Evolutionary conservation across 2,888 invertebrate genomes (phyloP).

Genomic region (Xanthorhoe spadicearia): DNA sequence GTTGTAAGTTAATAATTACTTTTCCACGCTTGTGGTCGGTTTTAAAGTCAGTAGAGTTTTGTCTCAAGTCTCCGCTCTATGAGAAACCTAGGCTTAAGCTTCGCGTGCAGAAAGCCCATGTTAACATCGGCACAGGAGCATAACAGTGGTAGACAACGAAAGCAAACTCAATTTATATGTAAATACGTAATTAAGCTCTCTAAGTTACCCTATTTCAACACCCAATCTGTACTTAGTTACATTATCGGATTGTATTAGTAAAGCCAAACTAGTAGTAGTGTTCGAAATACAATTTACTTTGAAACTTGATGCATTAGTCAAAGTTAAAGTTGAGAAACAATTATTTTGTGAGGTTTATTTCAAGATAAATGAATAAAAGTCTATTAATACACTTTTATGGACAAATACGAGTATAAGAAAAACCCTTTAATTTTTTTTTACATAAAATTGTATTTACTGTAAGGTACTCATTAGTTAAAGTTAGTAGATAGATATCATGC

Average conservation of each 20-base stretch:
- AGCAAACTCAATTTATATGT: slow-evolving; percentile 72
- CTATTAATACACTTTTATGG: too few species aligned
- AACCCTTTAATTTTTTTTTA: too few species aligned
- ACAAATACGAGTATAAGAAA: too few species aligned
- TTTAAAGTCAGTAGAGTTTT: too few species aligned
- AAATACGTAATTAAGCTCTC: slow-evolving; percentile 69
- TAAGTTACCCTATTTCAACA: slow-evolving; percentile 42
- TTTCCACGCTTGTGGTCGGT: too few species aligned
- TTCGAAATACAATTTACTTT: not conserved
- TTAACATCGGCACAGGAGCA: slow-evolving; percentile 59
- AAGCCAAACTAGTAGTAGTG: not conserved
- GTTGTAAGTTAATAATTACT: too few species aligned
- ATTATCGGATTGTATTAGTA: slow-evolving; percentile 26
- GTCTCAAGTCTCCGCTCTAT: slow-evolving; percentile 30
- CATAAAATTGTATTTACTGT: too few species aligned
- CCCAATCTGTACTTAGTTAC: slow-evolving; percentile 54
- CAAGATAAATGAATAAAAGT: too few species aligned
- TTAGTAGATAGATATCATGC: too few species aligned
- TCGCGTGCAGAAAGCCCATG: slow-evolving; percentile 61
- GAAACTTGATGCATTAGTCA: not conserved
- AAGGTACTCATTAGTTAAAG: too few species aligned
- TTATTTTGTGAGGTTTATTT: too few species aligned
- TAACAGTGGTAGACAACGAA: slow-evolving; percentile 58
- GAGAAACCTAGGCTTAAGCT: slow-evolving; percentile 48
- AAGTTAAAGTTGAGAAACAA: too few species aligned